A percentile compares a stretch with the other conserved stretches of the same genome.
phyloP scores from a whole-genome alignment of 1,140 invertebrate genomes.

The Orchesella cincta region DNA sequence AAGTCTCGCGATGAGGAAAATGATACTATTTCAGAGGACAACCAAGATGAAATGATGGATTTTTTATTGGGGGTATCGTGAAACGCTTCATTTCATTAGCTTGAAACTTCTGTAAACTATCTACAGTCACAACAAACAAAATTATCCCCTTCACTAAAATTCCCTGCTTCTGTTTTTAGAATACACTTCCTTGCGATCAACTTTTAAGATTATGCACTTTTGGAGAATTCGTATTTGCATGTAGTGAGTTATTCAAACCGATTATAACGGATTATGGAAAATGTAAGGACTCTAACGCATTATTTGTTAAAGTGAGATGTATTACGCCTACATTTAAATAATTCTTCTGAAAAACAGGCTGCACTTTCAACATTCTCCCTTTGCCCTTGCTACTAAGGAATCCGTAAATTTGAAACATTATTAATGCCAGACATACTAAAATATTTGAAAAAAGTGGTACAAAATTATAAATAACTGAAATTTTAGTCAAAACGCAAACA shows the following conservation, averaged over 20 bases:
- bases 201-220: slow-evolving; percentile 30
- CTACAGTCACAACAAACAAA: too few species aligned
- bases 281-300: slow-evolving; percentile 28
- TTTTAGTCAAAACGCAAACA: not conserved
- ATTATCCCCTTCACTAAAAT: too few species aligned
- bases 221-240: not conserved
- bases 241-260: slow-evolving; percentile 30
- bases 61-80: slow-evolving; percentile 10
- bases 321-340: not conserved
- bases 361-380: slow-evolving; percentile 42
- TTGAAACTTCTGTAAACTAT: too few species aligned
- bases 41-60: slow-evolving; percentile 20
- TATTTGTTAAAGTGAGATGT: not conserved
- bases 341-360: slow-evolving; percentile 7
- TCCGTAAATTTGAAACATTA: not conserved
- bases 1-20: not conserved
- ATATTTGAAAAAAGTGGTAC: not conserved
- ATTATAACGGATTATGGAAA: slow-evolving; percentile 40
- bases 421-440: not conserved
- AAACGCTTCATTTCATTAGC: not conserved
- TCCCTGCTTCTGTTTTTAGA: slow-evolving; percentile 15
- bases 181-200: slow-evolving; percentile 40
- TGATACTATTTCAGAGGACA: not conserved
- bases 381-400: not conserved
- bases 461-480: not conserved